Evolutionary conservation across 2,888 invertebrate species (phyloP).

Genomic region (Nephrotoma guestfalica): DNA sequence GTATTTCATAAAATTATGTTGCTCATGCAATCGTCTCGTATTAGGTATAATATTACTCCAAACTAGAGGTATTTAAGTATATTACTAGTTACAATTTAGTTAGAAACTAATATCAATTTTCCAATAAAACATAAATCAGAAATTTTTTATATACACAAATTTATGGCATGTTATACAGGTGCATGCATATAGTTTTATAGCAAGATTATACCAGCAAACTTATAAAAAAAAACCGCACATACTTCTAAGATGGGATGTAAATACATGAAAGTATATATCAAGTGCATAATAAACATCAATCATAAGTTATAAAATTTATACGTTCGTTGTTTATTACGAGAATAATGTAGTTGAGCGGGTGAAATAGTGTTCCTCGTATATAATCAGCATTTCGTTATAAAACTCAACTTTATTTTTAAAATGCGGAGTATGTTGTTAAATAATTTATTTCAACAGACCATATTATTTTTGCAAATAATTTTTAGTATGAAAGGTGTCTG

Average conservation of each 20-base stretch:
- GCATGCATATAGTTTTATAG: neutral
- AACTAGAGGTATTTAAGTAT: neutral
- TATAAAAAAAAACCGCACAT: neutral
- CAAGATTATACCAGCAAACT: neutral
- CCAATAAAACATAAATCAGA: neutral
- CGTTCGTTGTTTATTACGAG: neutral
- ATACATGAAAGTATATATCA: neutral
- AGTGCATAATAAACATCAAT: neutral
- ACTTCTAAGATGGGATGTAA: neutral
- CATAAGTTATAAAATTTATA: neutral
- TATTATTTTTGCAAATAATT: neutral
- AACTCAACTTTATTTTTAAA: neutral
- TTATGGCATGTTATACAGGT: neutral
- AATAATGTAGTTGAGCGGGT: neutral
- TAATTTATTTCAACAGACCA: neutral
- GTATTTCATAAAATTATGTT: neutral
- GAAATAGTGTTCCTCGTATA: neutral
- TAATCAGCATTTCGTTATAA: neutral
- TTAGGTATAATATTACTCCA: neutral
- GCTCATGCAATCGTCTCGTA: neutral
- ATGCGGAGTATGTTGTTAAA: neutral
- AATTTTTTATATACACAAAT: neutral
- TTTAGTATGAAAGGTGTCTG: neutral
- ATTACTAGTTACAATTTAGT: neutral
- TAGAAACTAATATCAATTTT: neutral